Conservation (phyloP, 2,113 vertebrate genomes). For the Hyla sarda region DNA sequence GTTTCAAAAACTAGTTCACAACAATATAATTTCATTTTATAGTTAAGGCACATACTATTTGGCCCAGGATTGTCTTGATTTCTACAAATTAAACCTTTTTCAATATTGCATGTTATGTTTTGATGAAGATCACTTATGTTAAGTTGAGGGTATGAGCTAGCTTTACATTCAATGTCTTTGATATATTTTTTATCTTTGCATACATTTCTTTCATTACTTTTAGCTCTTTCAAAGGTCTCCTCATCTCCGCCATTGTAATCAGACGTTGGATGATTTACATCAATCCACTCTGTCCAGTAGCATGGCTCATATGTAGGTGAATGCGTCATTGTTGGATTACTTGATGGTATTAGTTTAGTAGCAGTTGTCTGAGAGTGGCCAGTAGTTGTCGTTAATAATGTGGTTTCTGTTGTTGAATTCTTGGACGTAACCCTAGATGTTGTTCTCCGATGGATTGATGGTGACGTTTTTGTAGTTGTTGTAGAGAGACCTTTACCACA, state of each 20-base stretch:
- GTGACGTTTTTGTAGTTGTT: too few relatives aligned
- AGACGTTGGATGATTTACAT: constrained; percentile 7
- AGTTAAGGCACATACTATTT: not conserved
- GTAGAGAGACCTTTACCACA: not conserved
- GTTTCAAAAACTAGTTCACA: too few relatives aligned
- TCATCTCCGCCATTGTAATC: not conserved
- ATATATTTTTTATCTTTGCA: not conserved
- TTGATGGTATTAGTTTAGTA: too few relatives aligned
- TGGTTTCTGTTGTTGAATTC: too few relatives aligned
- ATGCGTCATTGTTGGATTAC: too few relatives aligned
- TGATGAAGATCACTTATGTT: too few relatives aligned
- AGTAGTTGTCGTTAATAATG: not conserved
- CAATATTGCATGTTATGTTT: not conserved
- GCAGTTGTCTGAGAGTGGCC: not conserved
- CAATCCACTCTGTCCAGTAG: constrained; percentile 3
- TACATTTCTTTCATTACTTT: not conserved
- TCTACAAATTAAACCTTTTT: not conserved
- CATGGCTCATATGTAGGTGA: not conserved
- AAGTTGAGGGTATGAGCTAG: not conserved
- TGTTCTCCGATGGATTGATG: too few relatives aligned
- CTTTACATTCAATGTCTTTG: not conserved
- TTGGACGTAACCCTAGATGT: too few relatives aligned
- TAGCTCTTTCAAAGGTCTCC: constrained; percentile 1
- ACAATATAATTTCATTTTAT: not conserved
- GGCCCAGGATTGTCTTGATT: not conserved